Base-by-base conservation (phyloP, 1,140 invertebrate genomes). In the Drosophila chauvacae region DNA sequence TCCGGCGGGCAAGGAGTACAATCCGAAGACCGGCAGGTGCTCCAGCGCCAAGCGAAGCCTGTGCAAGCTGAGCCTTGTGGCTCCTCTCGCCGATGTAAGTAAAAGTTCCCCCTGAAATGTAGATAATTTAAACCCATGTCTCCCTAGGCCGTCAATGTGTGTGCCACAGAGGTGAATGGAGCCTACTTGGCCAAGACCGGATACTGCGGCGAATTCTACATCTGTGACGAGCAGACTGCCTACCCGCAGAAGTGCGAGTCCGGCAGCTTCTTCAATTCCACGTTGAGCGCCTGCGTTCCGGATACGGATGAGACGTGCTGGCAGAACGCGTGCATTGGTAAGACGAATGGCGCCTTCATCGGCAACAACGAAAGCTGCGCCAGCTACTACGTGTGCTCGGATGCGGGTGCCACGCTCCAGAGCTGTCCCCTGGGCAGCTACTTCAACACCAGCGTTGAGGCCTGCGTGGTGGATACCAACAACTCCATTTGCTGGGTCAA, bases 11-110 rank as follows among this genome's bases (percentile, higher is more conserved):
- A 91, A 91, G 63, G 75, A 78, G 16, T 92, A 91, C 41, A 92
- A 91, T 47, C 51, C 86, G 1, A 88, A 77, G 37, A 88, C 39
- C 13, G 91, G 91, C 35, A 82, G 79, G 47, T 92, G 91, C 58
- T 65, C 62, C 7, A 74, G 23, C 3, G 59, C 71, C 4, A 71
- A 75, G 16, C 78, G 81, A 4, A 73, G 91, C 7, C 69, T 91
- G 0, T 92, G 91, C 60, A 85, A 72, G 28, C 64, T 91, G 23
- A 88, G 73, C 26, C 51, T 88, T 6, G 26, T 55, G 0, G 81
- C 81, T 20, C 90, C 90, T 0, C 42, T 91, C 0, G 28, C 58
- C 0, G 78, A 63, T 28, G 83, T 85, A 51, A 62, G 63, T 65
- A 3, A 26, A 41, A 23, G 9, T 9, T 33, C 9, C 10, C n/a